phyloP scores from a whole-genome alignment of 2,113 vertebrate genomes.

The Galeopterus variegatus region DNA sequence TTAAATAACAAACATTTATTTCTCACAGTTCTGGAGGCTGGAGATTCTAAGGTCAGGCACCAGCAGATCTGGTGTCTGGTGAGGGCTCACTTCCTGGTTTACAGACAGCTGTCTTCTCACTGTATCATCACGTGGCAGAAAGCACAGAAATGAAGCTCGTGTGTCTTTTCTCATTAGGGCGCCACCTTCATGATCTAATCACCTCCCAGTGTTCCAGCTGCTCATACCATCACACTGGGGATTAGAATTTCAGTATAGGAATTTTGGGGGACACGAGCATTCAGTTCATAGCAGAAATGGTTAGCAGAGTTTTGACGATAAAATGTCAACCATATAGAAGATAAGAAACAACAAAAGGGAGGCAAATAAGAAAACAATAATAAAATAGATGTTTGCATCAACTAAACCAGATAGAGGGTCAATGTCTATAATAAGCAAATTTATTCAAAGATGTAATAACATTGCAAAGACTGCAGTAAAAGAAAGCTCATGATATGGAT shows the following conservation, averaged over 20 bases:
- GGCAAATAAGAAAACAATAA: neutral
- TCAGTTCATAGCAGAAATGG: neutral
- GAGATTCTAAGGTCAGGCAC: too few species aligned
- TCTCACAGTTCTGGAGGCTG: too few species aligned
- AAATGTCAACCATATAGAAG: neutral
- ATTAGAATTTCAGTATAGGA: neutral
- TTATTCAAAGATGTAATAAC: neutral
- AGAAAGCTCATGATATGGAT: neutral
- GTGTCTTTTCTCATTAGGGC: neutral
- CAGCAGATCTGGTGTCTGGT: neutral
- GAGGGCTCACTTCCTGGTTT: too few species aligned
- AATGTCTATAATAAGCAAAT: neutral
- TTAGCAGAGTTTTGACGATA: neutral
- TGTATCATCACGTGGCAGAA: neutral
- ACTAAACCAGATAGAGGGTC: neutral
- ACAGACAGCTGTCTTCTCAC: neutral
- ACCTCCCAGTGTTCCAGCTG: too few species aligned
- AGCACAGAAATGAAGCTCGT: neutral
- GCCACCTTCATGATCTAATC: neutral
- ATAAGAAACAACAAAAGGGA: neutral
- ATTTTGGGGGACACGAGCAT: neutral
- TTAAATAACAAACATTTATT: accelerated
- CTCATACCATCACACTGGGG: neutral
- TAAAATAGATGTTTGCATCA: neutral
- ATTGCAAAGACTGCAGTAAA: neutral